phyloP scores from a whole-genome alignment of 2,113 vertebrate genomes.

The Galeopterus variegatus region DNA sequence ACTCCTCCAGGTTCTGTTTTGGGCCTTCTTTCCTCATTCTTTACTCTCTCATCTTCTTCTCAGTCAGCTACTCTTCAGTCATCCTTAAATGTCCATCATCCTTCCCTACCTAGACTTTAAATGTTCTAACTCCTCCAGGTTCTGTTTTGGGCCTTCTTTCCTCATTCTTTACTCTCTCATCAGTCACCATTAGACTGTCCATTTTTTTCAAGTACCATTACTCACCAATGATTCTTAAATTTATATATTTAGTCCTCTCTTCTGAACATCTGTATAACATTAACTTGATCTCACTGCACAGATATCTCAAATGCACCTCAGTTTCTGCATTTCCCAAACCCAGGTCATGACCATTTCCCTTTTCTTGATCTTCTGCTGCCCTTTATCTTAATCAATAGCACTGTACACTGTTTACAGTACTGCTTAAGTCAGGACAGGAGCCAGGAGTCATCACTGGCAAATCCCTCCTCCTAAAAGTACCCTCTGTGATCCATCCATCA shows the following conservation, averaged over 20 bases:
- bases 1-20: background rate
- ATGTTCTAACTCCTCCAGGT: rapidly evolving
- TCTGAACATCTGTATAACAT: background rate
- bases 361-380: background rate
- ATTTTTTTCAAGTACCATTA: background rate
- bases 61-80: background rate
- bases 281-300: background rate
- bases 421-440: background rate
- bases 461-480: background rate
- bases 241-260: background rate
- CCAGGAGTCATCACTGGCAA: background rate
- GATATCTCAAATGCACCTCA: background rate
- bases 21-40: rapidly evolving
- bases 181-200: background rate
- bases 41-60: too few relatives aligned
- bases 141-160: background rate
- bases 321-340: background rate
- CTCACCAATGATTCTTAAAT: background rate
- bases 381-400: background rate
- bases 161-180: background rate
- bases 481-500: background rate
- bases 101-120: background rate
- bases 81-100: background rate
- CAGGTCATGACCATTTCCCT: background rate
- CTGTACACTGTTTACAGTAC: rapidly evolving